Evolutionary conservation across 2,113 vertebrate species (phyloP).

Genomic region (Semicossyphus pulcher): DNA sequence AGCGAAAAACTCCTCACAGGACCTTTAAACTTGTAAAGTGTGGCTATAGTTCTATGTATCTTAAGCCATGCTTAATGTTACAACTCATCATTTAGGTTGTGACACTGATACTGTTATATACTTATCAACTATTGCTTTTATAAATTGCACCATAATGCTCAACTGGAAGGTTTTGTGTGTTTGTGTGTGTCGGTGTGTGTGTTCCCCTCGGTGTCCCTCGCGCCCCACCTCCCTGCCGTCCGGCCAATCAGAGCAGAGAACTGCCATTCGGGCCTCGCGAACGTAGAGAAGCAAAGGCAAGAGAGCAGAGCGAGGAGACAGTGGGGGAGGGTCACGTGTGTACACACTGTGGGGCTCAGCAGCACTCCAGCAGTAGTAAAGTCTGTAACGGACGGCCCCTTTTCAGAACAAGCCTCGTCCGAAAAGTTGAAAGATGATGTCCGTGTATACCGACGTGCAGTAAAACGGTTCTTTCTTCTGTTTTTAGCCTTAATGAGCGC

Average conservation of each 20-base stretch:
- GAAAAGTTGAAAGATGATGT: constrained; percentile 61
- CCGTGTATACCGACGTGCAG: constrained; percentile 17
- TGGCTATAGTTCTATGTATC: too few relatives aligned
- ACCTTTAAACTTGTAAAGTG: too few relatives aligned
- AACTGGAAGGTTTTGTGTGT: neutral
- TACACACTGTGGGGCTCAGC: constrained; percentile 80
- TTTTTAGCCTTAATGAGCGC: constrained; percentile 11
- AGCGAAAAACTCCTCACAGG: too few relatives aligned
- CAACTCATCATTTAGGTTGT: neutral
- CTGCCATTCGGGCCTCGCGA: constrained; percentile 53
- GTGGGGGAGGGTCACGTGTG: constrained; percentile 87
- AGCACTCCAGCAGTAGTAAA: constrained; percentile 79
- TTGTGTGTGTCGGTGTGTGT: neutral
- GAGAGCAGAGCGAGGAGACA: constrained; percentile 19
- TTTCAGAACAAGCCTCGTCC: constrained; percentile 68
- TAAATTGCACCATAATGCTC: neutral
- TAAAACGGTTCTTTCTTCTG: neutral
- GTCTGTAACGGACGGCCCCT: constrained; percentile 70
- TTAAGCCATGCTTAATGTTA: too few relatives aligned
- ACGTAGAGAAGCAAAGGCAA: constrained; percentile 19
- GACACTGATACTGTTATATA: neutral
- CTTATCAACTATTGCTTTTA: neutral
- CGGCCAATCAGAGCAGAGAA: constrained; percentile 72
- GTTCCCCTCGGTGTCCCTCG: neutral
- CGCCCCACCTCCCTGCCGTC: constrained; percentile 42